phyloP scores from a whole-genome alignment of 1,140 invertebrate genomes.

The Temnothorax nylanderi region DNA sequence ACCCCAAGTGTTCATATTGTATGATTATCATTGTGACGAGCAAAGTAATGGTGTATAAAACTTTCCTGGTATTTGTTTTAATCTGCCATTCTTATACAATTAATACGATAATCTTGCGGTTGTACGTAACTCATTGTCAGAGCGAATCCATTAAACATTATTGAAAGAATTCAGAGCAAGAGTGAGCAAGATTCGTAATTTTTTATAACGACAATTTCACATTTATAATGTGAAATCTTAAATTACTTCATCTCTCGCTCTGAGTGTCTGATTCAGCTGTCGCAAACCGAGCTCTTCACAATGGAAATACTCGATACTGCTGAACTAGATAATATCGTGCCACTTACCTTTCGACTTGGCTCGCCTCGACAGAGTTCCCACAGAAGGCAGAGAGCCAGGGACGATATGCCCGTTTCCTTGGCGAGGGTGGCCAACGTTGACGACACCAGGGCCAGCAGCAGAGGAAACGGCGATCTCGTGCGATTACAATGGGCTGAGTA shows the following conservation, averaged over 20 bases:
- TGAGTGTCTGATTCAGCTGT: not conserved
- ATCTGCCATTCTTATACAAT: not conserved
- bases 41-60: not conserved
- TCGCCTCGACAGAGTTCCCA: slow-evolving; percentile 89
- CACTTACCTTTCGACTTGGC: slow-evolving; percentile 76
- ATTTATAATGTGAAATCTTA: not conserved
- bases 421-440: slow-evolving; percentile 90
- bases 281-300: not conserved
- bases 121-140: not conserved
- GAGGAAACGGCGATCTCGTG: slow-evolving; percentile 79
- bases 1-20: not conserved
- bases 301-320: not conserved
- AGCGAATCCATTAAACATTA: not conserved
- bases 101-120: not conserved
- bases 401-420: slow-evolving; percentile 97
- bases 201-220: not conserved
- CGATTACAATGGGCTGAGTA: slow-evolving; percentile 88
- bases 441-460: slow-evolving; percentile 81
- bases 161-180: not conserved
- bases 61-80: not conserved
- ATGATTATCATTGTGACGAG: not conserved
- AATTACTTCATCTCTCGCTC: not conserved
- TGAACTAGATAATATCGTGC: slow-evolving; percentile 2
- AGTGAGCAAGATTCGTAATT: not conserved
- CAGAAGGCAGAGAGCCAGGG: slow-evolving; percentile 94